Conservation (phyloP, 2,797 vertebrate genomes). For the Spinus pinus region DNA sequence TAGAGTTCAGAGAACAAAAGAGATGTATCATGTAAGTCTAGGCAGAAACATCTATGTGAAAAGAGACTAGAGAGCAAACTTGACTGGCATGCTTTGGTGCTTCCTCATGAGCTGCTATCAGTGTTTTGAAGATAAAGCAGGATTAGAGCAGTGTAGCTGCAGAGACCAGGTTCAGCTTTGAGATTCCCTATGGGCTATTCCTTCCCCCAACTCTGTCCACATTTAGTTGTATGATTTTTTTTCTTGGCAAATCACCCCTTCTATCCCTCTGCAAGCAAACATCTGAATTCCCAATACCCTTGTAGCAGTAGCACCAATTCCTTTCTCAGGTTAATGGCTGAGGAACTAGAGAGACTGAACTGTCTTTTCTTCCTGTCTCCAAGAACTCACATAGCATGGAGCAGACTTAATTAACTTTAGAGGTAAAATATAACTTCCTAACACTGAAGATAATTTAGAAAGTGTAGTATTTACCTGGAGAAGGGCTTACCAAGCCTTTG, state of each 20-base stretch:
- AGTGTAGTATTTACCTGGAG: background rate
- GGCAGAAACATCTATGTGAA: background rate
- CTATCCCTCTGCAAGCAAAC: background rate
- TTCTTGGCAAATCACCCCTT: background rate
- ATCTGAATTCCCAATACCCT: background rate
- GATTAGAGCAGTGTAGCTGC: background rate
- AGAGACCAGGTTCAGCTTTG: background rate
- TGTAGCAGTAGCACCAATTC: background rate
- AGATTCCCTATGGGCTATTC: background rate
- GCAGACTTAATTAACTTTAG: background rate
- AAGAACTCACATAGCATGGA: background rate
- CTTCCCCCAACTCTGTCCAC: background rate
- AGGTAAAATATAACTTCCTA: background rate
- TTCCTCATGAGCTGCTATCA: background rate
- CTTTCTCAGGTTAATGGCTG: background rate
- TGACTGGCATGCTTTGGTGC: background rate
- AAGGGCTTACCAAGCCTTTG: background rate
- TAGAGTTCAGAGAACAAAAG: background rate
- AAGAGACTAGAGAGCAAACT: background rate
- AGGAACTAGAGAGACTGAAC: background rate
- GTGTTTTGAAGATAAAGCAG: background rate
- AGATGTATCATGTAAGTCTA: background rate
- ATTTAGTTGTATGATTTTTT: rapidly evolving
- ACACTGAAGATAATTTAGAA: background rate
- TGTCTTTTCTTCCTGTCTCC: background rate